Evolutionary conservation across 2,888 invertebrate species (phyloP).

Genomic region (Melanostoma scalare): DNA sequence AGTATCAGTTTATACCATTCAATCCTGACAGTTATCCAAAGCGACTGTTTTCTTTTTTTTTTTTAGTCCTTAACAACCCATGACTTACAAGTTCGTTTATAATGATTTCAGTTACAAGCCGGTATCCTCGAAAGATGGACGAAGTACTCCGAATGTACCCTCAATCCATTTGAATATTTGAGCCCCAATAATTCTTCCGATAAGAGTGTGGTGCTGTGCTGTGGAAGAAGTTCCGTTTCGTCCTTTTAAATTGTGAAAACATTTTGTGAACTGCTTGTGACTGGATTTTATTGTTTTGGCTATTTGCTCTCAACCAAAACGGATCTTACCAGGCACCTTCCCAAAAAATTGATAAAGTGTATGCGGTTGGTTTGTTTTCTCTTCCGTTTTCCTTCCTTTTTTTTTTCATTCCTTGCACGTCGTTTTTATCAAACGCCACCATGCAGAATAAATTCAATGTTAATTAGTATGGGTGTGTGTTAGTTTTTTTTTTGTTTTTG

Average conservation of each 20-base stretch:
- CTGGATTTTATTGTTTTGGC: slow-evolving; percentile 40
- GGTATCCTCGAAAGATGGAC: slow-evolving; percentile 53
- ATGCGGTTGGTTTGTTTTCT: not conserved
- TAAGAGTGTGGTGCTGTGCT: not conserved
- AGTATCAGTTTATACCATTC: slow-evolving; percentile 65
- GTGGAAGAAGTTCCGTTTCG: no score
- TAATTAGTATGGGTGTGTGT: slow-evolving; percentile 49
- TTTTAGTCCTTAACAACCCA: slow-evolving; percentile 20
- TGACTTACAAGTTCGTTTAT: slow-evolving; percentile 45
- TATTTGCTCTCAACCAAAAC: slow-evolving; percentile 6
- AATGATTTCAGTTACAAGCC: slow-evolving; percentile 64
- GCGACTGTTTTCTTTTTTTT: not conserved
- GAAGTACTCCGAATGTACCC: slow-evolving; percentile 2
- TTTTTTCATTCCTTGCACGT: not conserved
- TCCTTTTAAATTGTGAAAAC: slow-evolving; percentile 3
- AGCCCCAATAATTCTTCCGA: not conserved
- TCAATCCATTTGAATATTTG: not conserved
- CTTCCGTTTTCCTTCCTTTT: not conserved
- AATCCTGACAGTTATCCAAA: not conserved
- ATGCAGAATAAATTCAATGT: slow-evolving; percentile 43
- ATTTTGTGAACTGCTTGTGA: slow-evolving; percentile 10
- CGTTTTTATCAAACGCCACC: slow-evolving; percentile 11
- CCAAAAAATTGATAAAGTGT: slow-evolving; percentile 25
- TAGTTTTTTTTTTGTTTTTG: slow-evolving; percentile 1
- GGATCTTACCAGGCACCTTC: slow-evolving; percentile 7